Base-by-base conservation (phyloP, 1,140 invertebrate species). In the Hypsibius dujardini region DNA sequence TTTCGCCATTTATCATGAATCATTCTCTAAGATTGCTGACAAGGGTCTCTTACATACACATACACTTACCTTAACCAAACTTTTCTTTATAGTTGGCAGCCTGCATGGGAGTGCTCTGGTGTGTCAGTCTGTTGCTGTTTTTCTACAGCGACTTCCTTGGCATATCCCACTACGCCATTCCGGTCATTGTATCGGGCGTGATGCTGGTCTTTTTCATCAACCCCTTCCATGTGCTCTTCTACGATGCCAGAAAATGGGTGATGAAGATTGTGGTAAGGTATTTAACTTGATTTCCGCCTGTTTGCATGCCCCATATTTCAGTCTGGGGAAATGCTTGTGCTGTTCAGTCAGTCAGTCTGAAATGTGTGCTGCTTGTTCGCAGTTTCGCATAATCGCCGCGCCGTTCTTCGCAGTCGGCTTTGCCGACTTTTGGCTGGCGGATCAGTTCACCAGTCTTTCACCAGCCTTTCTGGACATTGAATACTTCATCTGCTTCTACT, bases 371-470 rank as follows among this genome's bases (percentile, higher is more conserved):
- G 73, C 71, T 47, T 28, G 28, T 28, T 76, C 77, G 70, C 74
- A 82, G 90, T 87, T 86, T 73, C 84, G 91, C 71, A 89, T 94
- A 47, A 74, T 96, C 59, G 85, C 89, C 28, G 90, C 95, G 0
- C 95, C 95, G 56, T 95, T 98, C 77, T 89, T 90, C 74, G 90
- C 90, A 76, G 95, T 99, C 2, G 87, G 89, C 62, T 99, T 99
- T 80, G 93, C 95, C 46, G 95, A 99, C 82, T 99, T 99, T 85
- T 99, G 96, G 96, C 84, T 99, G 75, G 95, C 92, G 47, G 96
- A 99, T 84, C 96, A 99, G 79, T 83, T 98, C 74, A 98, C 96
- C 77, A 96, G 92, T 73, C 82, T 98, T 60, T 87, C 86, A 1
- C 88, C 87, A 0, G 88, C 90, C 1, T 86, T 99, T 71, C 80